Evolutionary conservation across 2,888 invertebrate species (phyloP).

Genomic region (Heliconius ethilla): DNA sequence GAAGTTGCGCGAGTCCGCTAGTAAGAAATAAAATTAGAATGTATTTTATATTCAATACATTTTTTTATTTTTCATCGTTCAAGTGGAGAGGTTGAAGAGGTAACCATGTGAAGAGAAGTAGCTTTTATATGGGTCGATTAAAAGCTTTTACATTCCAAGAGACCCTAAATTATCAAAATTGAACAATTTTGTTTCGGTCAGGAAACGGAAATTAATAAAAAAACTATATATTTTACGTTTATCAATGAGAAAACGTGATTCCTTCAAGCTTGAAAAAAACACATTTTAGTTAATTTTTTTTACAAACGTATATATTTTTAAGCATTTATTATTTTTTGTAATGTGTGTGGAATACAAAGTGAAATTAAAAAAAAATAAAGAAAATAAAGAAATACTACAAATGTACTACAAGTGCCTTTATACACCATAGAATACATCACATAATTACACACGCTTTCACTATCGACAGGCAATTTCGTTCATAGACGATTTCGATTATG

Average conservation of each 20-base stretch:
- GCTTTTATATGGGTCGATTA: constrained; percentile 2
- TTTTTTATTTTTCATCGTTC: not conserved
- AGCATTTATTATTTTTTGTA: too few species aligned
- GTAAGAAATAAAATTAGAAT: not conserved
- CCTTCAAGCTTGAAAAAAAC: not conserved
- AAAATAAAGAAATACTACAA: too few species aligned
- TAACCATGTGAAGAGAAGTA: constrained; percentile 10
- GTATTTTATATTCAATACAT: not conserved
- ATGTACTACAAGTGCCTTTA: not conserved
- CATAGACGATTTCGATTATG: constrained; percentile 7
- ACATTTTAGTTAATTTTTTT: too few species aligned
- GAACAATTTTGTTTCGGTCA: not conserved
- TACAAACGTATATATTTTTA: too few species aligned
- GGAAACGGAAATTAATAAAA: not conserved
- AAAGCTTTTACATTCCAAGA: constrained; percentile 16
- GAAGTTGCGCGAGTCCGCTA: too few species aligned
- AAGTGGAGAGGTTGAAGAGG: constrained; percentile 3
- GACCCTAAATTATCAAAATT: not conserved
- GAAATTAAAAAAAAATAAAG: too few species aligned
- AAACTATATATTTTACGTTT: not conserved
- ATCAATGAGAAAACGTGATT: not conserved
- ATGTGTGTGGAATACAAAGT: too few species aligned
- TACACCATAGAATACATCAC: constrained; percentile 5
- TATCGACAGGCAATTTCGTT: constrained; percentile 9
- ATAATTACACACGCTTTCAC: constrained; percentile 16